Evolutionary conservation across 2,797 vertebrate genomes (phyloP), one percentile per base, ranked within the genome.

Genomic region (Enteromius argenteus): DNA sequence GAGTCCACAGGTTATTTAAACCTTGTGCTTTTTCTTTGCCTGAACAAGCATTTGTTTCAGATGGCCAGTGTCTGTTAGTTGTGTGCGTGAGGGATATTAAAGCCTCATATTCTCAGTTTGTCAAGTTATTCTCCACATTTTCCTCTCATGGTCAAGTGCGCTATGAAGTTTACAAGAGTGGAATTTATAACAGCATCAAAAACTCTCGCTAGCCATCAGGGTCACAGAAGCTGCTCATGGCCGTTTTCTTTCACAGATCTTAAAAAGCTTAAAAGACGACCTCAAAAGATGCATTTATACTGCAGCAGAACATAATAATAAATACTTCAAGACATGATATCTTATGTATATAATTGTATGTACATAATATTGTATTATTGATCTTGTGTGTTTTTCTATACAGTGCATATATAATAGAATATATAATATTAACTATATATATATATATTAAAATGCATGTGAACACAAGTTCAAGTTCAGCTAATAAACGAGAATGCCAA

Each of bases 401-500:
- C 17, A 64, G 30, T 64, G 30, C 7, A 17, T 35, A 17, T 66
- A 32, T 19, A 4, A 66, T 35, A 64, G 4, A 58, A 23, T 23
- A 0, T 58, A 58, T 23, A 46, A 44, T 44, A 44, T 44, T 3
- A 42, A 42, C 39, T 19, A 7, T 46, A 14, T 44, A 11, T 42
- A 44, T 58, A 58, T 58, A 58, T 27, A 14, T 60, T 64, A 17
- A 64, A 64, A 1, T 64, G 3, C 15, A 17, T 7, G 14, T 30
- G 9, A 58, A 58, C 14, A 35, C 30, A 35, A 35, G 10, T 46
- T 64, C 1, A 3, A 23, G 84, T 71, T 76, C 88, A n/a, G n/a
- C 10, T 53, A 91, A 94, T 91, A 92, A 92, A 92, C 80, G 85
- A 93, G 91, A 94, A 91, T 93, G 92, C 90, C 92, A 92, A 92